These are phyloP conservation scores for Margaritifera margaritifera DNA, from an alignment of 2,888 invertebrate species.

Conservation along the genomic window DNA sequence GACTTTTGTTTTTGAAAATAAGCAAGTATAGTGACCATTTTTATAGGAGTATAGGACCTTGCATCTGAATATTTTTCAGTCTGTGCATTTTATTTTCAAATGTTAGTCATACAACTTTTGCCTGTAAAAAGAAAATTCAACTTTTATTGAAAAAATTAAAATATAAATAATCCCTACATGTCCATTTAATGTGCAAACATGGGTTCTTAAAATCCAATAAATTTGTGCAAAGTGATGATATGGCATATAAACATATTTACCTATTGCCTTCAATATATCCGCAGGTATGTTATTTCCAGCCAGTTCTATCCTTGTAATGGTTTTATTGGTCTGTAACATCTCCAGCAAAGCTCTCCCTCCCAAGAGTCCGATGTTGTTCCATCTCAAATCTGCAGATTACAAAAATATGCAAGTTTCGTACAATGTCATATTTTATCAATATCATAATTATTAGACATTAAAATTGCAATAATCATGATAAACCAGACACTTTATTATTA, in stretches of 20 bases:
- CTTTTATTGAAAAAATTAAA: neutral
- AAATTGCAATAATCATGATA: no score
- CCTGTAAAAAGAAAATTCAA: no score
- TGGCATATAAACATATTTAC: conserved; percentile 38
- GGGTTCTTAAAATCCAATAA: neutral
- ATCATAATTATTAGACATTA: no score
- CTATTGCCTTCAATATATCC: conserved; percentile 70
- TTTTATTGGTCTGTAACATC: conserved; percentile 68
- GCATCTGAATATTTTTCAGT: no score
- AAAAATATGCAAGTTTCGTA: neutral
- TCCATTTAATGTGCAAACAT: neutral
- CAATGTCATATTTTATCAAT: neutral
- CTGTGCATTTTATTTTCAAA: no score
- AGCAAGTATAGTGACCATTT: no score
- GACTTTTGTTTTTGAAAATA: no score
- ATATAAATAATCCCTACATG: neutral
- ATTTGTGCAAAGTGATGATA: neutral
- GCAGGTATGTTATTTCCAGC: conserved; percentile 72
- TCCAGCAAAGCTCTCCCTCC: conserved; percentile 69
- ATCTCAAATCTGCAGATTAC: conserved; percentile 66
- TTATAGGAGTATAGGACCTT: no score
- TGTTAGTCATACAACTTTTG: no score
- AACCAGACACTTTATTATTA: no score
- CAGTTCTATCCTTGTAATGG: conserved; percentile 66
- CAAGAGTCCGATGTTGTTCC: conserved; percentile 72